Evolutionary conservation across 2,888 invertebrate genomes (phyloP).

Genomic region (Cremastobaeus sp.): DNA sequence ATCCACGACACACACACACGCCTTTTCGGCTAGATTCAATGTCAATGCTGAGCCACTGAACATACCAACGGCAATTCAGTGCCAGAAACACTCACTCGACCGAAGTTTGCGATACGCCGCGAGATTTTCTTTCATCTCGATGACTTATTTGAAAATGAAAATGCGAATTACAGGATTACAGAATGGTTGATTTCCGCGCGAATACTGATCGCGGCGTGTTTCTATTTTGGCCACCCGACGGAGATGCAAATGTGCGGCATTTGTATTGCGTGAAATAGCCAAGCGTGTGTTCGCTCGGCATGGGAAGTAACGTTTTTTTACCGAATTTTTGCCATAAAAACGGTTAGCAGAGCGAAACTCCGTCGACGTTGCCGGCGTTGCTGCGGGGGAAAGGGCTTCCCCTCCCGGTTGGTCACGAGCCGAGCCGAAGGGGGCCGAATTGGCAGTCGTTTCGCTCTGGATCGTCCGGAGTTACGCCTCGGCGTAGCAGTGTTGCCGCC

Average conservation of each 20-base stretch:
- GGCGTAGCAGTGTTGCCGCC: constrained; percentile 50
- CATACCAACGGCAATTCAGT: too few species aligned
- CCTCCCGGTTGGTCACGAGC: constrained; percentile 16
- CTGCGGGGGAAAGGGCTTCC: constrained; percentile 35
- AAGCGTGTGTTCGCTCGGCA: constrained; percentile 13
- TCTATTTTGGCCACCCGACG: too few species aligned
- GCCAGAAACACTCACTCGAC: too few species aligned
- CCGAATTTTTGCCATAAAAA: constrained; percentile 45
- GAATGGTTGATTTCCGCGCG: too few species aligned
- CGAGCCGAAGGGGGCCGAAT: constrained; percentile 54
- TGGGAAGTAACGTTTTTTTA: constrained; percentile 42
- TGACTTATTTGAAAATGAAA: too few species aligned
- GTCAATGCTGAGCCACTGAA: constrained; percentile 35
- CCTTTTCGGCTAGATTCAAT: constrained; percentile 31
- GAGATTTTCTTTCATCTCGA: too few species aligned
- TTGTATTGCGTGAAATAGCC: constrained; percentile 8
- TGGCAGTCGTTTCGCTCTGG: constrained; percentile 46
- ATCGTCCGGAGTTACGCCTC: constrained; percentile 49
- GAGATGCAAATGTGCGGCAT: constrained; percentile 1
- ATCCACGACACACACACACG: constrained; percentile 15
- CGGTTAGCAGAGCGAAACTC: constrained; percentile 33
- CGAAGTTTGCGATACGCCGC: too few species aligned
- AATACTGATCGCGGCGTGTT: too few species aligned
- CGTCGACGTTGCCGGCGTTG: constrained; percentile 37
- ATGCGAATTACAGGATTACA: too few species aligned